A percentile compares a stretch with the other conserved stretches of the same genome.
Conservation (phyloP, 1,140 invertebrate genomes). For the Leucophenga varia region DNA sequence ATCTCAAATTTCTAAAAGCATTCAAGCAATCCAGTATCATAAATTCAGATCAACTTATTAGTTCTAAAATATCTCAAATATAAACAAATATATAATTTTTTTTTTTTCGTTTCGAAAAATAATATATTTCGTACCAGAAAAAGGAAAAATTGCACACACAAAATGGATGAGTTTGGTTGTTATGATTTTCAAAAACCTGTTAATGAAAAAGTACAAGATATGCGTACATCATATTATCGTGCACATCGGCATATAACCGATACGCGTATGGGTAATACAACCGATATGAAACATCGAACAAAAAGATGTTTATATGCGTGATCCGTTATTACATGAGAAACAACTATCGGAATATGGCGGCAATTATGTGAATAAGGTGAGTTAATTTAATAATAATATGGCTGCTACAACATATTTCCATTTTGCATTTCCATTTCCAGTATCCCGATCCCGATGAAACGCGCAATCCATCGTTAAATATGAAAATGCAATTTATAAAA, state of each 20-base stretch:
- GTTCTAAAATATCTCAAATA: too few species aligned
- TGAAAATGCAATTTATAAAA: conserved; percentile 41
- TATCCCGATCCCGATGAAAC: conserved; percentile 30
- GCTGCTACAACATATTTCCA: not conserved
- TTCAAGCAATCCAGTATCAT: too few species aligned
- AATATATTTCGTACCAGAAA: too few species aligned
- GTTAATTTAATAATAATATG: too few species aligned
- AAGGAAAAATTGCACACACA: too few species aligned
- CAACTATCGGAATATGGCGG: conserved; percentile 23
- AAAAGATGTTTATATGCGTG: conserved; percentile 29
- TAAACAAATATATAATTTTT: too few species aligned
- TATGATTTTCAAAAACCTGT: conserved; percentile 39
- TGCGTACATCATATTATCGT: conserved; percentile 40
- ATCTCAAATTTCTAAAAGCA: too few species aligned
- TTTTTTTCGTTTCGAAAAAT: too few species aligned
- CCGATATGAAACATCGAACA: too few species aligned
- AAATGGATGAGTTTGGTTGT: conserved; percentile 46
- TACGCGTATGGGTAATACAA: conserved; percentile 27
- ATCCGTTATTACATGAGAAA: conserved; percentile 31
- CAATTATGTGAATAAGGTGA: conserved; percentile 42
- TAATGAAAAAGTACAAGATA: conserved; percentile 22
- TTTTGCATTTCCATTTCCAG: conserved; percentile 11
- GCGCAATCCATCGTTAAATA: conserved; percentile 38
- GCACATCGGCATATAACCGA: conserved; percentile 41
- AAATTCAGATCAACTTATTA: too few species aligned